Conservation (phyloP, 1,140 invertebrate genomes). For the Heliothis subflexa region DNA sequence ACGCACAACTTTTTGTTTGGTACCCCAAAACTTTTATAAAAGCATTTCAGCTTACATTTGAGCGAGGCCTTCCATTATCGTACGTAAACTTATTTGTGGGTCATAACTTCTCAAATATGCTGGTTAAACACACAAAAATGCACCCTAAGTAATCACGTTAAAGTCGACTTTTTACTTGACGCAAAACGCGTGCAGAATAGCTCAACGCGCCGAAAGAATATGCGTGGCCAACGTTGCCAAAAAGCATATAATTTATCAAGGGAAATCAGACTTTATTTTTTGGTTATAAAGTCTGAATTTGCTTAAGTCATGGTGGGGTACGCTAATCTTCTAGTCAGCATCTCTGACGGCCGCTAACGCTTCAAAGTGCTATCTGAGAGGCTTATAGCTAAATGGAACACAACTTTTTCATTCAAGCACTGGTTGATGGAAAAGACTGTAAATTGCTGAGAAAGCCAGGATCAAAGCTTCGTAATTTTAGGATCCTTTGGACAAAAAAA, state of each 20-base stretch:
- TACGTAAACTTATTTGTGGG: slow-evolving; percentile 64
- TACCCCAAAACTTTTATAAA: slow-evolving; percentile 49
- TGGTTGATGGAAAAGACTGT: slow-evolving; percentile 50
- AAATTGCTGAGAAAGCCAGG: slow-evolving; percentile 65
- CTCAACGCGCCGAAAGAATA: slow-evolving; percentile 63
- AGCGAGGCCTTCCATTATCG: slow-evolving; percentile 59
- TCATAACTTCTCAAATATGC: slow-evolving; percentile 57
- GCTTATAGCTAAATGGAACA: slow-evolving; percentile 77
- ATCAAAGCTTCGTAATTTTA: slow-evolving; percentile 54
- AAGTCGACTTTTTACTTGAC: slow-evolving; percentile 55
- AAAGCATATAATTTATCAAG: slow-evolving; percentile 40
- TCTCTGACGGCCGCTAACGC: slow-evolving; percentile 69
- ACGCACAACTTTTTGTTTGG: slow-evolving; percentile 49
- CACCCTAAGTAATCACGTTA: slow-evolving; percentile 50
- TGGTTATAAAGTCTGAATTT: slow-evolving; percentile 49
- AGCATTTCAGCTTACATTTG: slow-evolving; percentile 57
- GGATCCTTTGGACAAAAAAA: background rate
- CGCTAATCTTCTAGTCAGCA: slow-evolving; percentile 74
- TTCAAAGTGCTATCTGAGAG: slow-evolving; percentile 71
- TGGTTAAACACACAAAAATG: slow-evolving; percentile 40
- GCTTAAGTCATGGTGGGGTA: slow-evolving; percentile 47
- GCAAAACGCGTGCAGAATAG: slow-evolving; percentile 63
- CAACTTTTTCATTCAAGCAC: slow-evolving; percentile 70
- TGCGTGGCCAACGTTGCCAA: slow-evolving; percentile 55
- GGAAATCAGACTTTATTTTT: slow-evolving; percentile 49